phyloP scores from a whole-genome alignment of 2,888 invertebrate species.

The Drosophila falleni region DNA sequence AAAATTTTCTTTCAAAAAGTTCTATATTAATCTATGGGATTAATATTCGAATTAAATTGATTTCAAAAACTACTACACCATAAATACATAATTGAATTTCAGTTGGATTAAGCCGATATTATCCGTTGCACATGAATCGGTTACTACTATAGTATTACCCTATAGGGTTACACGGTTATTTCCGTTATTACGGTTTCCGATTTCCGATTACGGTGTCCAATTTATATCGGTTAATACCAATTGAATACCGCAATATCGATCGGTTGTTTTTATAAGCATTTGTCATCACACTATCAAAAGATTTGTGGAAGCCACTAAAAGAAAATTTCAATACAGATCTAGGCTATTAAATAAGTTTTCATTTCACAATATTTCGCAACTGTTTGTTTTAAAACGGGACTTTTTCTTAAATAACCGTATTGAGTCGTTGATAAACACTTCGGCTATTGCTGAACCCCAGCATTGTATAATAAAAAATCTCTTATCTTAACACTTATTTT shows the following conservation, averaged over 20 bases:
- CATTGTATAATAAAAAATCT: slow-evolving; percentile 11
- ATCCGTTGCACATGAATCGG: too few relatives aligned
- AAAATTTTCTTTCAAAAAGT: too few relatives aligned
- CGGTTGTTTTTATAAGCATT: background rate
- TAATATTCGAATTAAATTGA: too few relatives aligned
- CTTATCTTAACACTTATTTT: slow-evolving; percentile 27
- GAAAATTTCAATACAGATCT: background rate
- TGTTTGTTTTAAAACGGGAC: background rate
- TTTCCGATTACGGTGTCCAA: too few relatives aligned
- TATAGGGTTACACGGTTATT: too few relatives aligned
- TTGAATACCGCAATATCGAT: background rate
- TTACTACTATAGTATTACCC: too few relatives aligned
- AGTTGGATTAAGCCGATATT: too few relatives aligned
- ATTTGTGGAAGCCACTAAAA: background rate
- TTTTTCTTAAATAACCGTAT: slow-evolving; percentile 3
- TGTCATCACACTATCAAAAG: background rate
- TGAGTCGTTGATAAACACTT: background rate
- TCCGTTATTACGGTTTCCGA: too few relatives aligned
- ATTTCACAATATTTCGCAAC: slow-evolving; percentile 22
- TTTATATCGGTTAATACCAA: too few relatives aligned
- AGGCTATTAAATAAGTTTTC: background rate
- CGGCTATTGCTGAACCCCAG: background rate
- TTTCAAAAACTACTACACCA: too few relatives aligned
- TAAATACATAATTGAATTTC: too few relatives aligned
- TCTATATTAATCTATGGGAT: too few relatives aligned